A percentile compares a stretch with the other conserved stretches of the same genome.
These are phyloP conservation scores for Octodonta nipae DNA, from an alignment of 2,888 invertebrate species.

Conservation along the genomic window DNA sequence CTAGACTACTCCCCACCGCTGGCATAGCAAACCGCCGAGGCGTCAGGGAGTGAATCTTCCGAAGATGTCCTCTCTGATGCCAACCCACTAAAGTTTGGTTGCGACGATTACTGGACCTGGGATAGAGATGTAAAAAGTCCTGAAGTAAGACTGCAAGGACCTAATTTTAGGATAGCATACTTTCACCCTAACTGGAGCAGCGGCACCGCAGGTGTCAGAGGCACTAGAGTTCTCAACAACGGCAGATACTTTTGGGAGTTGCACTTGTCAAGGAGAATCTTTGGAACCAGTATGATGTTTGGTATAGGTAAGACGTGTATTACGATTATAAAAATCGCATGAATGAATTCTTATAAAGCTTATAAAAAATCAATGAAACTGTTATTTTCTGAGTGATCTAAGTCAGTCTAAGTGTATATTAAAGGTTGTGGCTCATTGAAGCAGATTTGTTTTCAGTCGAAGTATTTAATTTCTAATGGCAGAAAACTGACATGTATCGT, in stretches of 20 bases:
- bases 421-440: no score
- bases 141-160: constrained; percentile 46
- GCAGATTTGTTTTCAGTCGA: no score
- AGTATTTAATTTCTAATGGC: no score
- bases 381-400: no score
- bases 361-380: no score
- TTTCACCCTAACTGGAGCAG: constrained; percentile 68
- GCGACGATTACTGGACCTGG: constrained; percentile 58
- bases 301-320: constrained; percentile 43
- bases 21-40: constrained; percentile 14
- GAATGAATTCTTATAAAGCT: no score
- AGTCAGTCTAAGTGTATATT: no score
- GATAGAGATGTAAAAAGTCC: constrained; percentile 42
- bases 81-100: constrained; percentile 22
- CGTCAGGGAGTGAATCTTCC: constrained; percentile 9
- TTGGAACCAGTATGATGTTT: constrained; percentile 66
- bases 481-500: no score
- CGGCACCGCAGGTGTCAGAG: constrained; percentile 58
- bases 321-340: no score
- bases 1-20: constrained; percentile 10
- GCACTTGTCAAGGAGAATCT: constrained; percentile 44
- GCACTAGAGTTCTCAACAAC: constrained; percentile 50
- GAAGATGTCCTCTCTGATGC: constrained; percentile 10
- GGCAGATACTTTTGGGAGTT: constrained; percentile 55
- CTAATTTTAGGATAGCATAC: constrained; percentile 44